These are phyloP conservation scores for Catocala sponsa DNA, from an alignment of 2,888 invertebrate species.

Conservation along the genomic window DNA sequence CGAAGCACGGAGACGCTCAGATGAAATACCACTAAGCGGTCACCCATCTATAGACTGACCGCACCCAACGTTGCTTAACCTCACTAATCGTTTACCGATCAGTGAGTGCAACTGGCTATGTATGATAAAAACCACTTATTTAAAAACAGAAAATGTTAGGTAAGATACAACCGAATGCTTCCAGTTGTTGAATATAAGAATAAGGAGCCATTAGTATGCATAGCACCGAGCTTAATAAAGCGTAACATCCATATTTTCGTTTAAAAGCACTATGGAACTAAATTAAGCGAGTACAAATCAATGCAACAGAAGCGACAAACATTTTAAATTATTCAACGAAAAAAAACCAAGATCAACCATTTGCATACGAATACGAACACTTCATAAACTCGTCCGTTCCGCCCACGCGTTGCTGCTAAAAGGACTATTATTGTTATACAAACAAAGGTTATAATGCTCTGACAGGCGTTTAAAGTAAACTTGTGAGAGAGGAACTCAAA, in stretches of 20 bases:
- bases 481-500: slow-evolving; percentile 64
- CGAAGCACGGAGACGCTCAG: too few relatives aligned
- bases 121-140: too few relatives aligned
- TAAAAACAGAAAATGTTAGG: too few relatives aligned
- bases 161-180: too few relatives aligned
- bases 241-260: not conserved
- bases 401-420: slow-evolving; percentile 59
- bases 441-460: slow-evolving; percentile 75
- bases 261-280: slow-evolving; percentile 3
- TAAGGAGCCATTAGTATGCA: too few relatives aligned
- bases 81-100: too few relatives aligned
- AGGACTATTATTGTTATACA: slow-evolving; percentile 59
- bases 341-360: slow-evolving; percentile 59
- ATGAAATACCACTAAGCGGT: too few relatives aligned
- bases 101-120: too few relatives aligned
- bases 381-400: slow-evolving; percentile 70
- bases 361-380: slow-evolving; percentile 74
- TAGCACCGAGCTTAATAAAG: too few relatives aligned
- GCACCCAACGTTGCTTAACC: too few relatives aligned
- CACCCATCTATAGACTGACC: too few relatives aligned
- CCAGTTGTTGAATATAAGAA: too few relatives aligned
- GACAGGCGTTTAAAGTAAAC: slow-evolving; percentile 56
- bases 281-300: slow-evolving; percentile 35
- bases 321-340: slow-evolving; percentile 58
- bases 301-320: slow-evolving; percentile 53